These are phyloP conservation scores for Trissoscelio sp. DNA, from an alignment of 2,888 invertebrate genomes.

Conservation along the genomic window DNA sequence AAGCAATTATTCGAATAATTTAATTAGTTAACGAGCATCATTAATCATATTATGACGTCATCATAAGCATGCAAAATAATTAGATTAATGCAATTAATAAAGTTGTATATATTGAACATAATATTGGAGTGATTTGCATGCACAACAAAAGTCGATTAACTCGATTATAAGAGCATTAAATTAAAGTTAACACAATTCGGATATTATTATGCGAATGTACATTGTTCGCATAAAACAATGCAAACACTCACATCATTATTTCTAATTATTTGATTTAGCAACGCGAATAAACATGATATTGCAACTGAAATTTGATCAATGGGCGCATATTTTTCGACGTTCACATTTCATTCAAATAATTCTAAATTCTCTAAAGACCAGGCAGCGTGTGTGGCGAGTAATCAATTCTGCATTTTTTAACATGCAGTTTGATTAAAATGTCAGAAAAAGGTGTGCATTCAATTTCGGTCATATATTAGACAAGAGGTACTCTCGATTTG, in stretches of 20 bases:
- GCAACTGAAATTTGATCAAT: slow-evolving; percentile 6
- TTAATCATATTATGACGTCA: too few relatives aligned
- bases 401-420: slow-evolving; percentile 34
- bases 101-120: too few relatives aligned
- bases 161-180: neutral
- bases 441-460: slow-evolving; percentile 36
- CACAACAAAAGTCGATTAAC: neutral
- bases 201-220: neutral
- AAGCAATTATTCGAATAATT: too few relatives aligned
- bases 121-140: neutral
- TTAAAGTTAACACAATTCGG: neutral
- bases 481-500: neutral
- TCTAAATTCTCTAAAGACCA: neutral
- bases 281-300: neutral
- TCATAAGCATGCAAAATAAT: too few relatives aligned
- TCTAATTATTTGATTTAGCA: neutral
- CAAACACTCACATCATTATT: neutral
- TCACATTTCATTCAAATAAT: too few relatives aligned
- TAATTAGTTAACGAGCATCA: too few relatives aligned
- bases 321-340: neutral
- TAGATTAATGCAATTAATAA: neutral
- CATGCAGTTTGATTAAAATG: slow-evolving; percentile 36
- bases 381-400: neutral
- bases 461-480: slow-evolving; percentile 23
- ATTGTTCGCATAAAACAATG: neutral